These are phyloP conservation scores for Polyodon spathula DNA, from an alignment of 2,113 vertebrate species.

Conservation along the genomic window DNA sequence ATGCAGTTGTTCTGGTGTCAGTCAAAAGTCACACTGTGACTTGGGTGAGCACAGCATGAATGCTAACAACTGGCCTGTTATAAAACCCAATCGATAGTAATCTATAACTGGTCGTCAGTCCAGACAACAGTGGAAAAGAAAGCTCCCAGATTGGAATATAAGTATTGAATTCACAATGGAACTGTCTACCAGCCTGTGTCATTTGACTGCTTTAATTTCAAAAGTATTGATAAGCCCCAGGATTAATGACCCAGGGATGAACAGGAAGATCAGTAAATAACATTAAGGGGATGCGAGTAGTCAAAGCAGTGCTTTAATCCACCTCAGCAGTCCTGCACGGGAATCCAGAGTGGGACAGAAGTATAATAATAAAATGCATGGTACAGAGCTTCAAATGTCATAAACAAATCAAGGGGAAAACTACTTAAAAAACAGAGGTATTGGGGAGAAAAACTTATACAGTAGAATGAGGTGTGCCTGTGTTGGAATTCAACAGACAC, in stretches of 20 bases:
- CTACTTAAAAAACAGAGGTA: not conserved
- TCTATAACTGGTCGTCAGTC: constrained; percentile 46
- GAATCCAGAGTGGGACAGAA: constrained; percentile 17
- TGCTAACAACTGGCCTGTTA: constrained; percentile 34
- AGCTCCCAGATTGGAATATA: constrained; percentile 33
- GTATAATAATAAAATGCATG: constrained; percentile 22
- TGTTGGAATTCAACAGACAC: too few relatives aligned
- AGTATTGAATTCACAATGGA: constrained; percentile 5
- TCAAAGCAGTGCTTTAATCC: constrained; percentile 33
- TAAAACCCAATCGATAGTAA: constrained; percentile 52
- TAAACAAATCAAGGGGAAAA: not conserved
- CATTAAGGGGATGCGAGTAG: constrained; percentile 30
- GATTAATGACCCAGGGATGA: not conserved
- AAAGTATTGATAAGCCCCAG: not conserved
- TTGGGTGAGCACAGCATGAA: constrained; percentile 25
- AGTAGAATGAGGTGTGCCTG: too few relatives aligned
- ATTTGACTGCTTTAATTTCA: not conserved
- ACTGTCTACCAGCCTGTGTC: not conserved
- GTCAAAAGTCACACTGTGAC: constrained; percentile 33
- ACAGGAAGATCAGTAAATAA: constrained; percentile 30
- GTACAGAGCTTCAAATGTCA: not conserved
- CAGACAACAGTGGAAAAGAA: constrained; percentile 24
- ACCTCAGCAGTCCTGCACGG: constrained; percentile 17
- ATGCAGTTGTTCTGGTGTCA: constrained; percentile 39
- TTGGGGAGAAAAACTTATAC: not conserved